phyloP scores from a whole-genome alignment of 2,113 vertebrate genomes.

The Proteles cristata region DNA sequence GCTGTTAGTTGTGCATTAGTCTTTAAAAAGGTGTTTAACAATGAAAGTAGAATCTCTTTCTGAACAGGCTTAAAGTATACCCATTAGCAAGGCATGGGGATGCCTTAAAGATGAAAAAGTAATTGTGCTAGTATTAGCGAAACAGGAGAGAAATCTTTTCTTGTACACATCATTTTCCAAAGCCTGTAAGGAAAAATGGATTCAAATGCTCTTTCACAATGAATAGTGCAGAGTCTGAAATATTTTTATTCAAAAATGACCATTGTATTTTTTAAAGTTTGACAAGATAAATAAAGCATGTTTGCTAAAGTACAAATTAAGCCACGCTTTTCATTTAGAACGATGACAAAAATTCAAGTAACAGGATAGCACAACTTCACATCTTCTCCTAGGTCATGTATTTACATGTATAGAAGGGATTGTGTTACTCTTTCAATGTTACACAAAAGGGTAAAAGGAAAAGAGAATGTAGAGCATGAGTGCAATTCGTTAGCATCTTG shows the following conservation, averaged over 20 bases:
- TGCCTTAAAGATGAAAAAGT: no score
- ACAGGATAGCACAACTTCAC: rapidly evolving
- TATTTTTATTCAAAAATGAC: neutral
- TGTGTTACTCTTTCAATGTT: rapidly evolving
- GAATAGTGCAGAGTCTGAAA: neutral
- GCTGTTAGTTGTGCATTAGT: neutral
- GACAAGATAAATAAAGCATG: neutral
- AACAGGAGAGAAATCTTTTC: neutral
- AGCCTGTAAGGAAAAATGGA: neutral
- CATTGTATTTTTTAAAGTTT: neutral
- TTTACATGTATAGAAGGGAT: rapidly evolving
- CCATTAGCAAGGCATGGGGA: rapidly evolving
- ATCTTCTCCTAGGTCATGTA: rapidly evolving
- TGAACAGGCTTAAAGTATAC: no score
- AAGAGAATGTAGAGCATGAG: rapidly evolving
- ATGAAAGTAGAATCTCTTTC: neutral
- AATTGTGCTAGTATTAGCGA: neutral
- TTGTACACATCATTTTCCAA: neutral
- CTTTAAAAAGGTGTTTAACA: neutral
- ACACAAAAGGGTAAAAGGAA: neutral
- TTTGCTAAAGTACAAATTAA: neutral
- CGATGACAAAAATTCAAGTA: neutral
- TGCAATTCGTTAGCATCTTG: rapidly evolving
- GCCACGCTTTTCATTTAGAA: neutral
- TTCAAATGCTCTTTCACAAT: neutral